Conservation (phyloP, 2,888 invertebrate genomes). For the Stramonita haemastoma region DNA sequence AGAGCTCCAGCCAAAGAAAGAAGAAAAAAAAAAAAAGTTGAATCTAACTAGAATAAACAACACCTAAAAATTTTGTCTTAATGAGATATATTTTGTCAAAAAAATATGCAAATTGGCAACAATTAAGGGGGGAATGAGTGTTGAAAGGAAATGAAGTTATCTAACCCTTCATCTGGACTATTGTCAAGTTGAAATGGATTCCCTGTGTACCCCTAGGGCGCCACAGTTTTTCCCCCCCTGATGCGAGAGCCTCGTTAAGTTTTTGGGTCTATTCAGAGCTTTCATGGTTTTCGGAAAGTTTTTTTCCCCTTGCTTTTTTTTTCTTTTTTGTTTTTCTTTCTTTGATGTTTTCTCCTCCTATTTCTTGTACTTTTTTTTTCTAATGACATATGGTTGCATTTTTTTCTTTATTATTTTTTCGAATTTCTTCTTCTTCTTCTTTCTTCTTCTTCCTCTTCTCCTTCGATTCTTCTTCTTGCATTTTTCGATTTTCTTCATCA, state of each 20-base stretch:
- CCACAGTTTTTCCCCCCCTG: background rate
- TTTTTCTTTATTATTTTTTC: too few relatives aligned
- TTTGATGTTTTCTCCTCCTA: too few relatives aligned
- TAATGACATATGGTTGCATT: too few relatives aligned
- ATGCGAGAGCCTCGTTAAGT: background rate
- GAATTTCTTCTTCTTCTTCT: too few relatives aligned
- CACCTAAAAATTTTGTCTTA: background rate
- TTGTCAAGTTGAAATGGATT: slow-evolving; percentile 17
- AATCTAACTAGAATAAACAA: too few relatives aligned
- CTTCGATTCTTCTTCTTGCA: too few relatives aligned
- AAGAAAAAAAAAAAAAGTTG: too few relatives aligned
- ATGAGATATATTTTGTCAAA: too few relatives aligned
- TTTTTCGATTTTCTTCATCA: too few relatives aligned
- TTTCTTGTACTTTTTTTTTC: too few relatives aligned
- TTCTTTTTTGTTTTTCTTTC: too few relatives aligned
- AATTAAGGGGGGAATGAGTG: background rate
- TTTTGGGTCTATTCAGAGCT: background rate
- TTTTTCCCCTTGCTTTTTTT: background rate
- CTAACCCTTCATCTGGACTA: slow-evolving; percentile 2
- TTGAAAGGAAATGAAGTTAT: slow-evolving; percentile 18
- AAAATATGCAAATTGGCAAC: background rate
- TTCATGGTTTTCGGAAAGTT: background rate
- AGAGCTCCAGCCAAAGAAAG: too few relatives aligned
- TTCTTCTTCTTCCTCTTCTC: background rate
- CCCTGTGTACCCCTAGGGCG: background rate